Evolutionary conservation across 2,797 vertebrate species (phyloP), one percentile per base, ranked within the genome.

Genomic region (Valencia hispanica): DNA sequence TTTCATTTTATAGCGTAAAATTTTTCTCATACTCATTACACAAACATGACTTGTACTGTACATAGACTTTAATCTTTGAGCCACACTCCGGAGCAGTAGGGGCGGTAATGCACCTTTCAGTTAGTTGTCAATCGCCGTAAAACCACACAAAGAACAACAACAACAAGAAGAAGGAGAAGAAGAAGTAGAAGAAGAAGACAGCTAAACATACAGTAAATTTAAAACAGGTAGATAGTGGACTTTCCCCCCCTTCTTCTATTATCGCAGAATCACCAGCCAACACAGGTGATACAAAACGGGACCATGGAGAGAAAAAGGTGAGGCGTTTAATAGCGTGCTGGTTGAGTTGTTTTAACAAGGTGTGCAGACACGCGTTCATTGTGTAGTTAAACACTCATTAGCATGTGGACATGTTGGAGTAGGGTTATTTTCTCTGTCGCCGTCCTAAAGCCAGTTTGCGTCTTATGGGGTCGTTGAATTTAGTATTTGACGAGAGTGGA

Each of bases 241-340:
- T 48, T 79, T 36, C 72, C n/a, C 51, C 53, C 20, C 20, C 32
- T 34, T 22, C 32, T 34, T 22, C 7, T 55, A 59, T 57, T 9
- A 12, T 25, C 2, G 75, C 59, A 69, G 17, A 59, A 68, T 7
- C 25, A 36, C n/a, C 12, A 55, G 20, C 78, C 30, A 51, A 27
- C 51, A 30, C 47, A 63, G 27, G n/a, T 75, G 43, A 83, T 53
- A 78, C 81, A 68, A 36, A n/a, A 73, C 82, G 82, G 88, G 89
- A 91, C 82, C 77, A 98, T 98, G 97, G 97, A 98, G 83, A 96
- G 96, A 94, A 98, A 97, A 95, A 97, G 97, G 95, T 98, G 94
- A 94, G 96, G 75, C 94, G 94, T 91, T 84, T 86, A 87, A 66
- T 55, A 10, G 27, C 70, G 3, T 85, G 88, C 90, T 93, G 91